Evolutionary conservation across 2,113 vertebrate genomes (phyloP), one percentile per base, ranked within the genome.

Genomic region (Lampris incognitus): DNA sequence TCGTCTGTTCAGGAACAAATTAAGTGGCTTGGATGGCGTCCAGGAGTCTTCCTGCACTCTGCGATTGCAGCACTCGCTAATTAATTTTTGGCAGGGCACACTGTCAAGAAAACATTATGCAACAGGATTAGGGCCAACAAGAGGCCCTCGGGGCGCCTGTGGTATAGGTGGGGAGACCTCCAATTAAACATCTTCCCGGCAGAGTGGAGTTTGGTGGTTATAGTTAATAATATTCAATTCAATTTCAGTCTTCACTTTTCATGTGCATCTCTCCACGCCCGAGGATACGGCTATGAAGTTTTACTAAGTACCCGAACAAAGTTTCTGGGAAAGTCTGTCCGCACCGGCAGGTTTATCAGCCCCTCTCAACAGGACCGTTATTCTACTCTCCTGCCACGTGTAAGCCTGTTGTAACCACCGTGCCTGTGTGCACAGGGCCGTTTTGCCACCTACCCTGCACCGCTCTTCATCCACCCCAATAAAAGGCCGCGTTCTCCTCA

Each of bases 81-180:
- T 91, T 92, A 86, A 92, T 90, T 92, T 89, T 79, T 84, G 84
- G 71, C 82, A 72, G 76, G 74, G 88, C 82, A 85, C 76, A 48
- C 81, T 63, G 66, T 85, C 69, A 74, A 90, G 83, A 89, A 84
- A 88, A 83, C 81, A 82, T 89, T 86, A 83, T 11, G 77, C 82
- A 89, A 87, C 71, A 69, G 78, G 84, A 87, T 89, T 74, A 76
- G 68, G 79, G 76, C 72, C 86, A 74, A 66, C 41, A 6, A 79
- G 80, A 73, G 80, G 78, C 80, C 69, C 2, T 24, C 1, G 65
- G 78, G 81, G 54, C 41, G 63, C 52, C 56, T 73, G 69, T 5
- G 49, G 65, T 76, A 41, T 51, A 87, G 73, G 71, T 84, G 81
- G 74, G 48, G 70, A 64, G 72, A 84, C 70, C 78, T 81, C 62